A percentile compares a stretch with the other conserved stretches of the same genome.
These are phyloP conservation scores for Diorhabda sublineata DNA, from an alignment of 1,140 invertebrate species.

Conservation along the genomic window DNA sequence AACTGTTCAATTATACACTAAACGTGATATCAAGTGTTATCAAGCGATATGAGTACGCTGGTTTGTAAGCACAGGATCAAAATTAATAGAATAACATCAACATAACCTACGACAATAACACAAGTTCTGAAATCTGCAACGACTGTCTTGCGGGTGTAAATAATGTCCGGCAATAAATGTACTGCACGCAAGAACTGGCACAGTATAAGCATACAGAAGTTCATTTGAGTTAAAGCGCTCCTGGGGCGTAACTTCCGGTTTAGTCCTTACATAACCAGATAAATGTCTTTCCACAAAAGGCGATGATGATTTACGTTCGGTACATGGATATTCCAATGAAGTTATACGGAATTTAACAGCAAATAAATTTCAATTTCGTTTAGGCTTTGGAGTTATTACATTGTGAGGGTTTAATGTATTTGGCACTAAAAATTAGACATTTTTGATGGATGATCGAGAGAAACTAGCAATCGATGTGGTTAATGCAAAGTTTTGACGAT, in stretches of 20 bases:
- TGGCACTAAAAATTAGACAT: no score
- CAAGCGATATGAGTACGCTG: no score
- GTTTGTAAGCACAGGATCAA: no score
- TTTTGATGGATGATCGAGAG: no score
- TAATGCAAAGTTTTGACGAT: no score
- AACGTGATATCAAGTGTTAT: no score
- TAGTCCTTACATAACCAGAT: slow-evolving; percentile 27
- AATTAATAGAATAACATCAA: background rate
- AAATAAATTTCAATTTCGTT: background rate
- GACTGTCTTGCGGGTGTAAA: slow-evolving; percentile 4
- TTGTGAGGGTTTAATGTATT: no score
- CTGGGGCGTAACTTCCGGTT: slow-evolving; percentile 27
- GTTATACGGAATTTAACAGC: background rate
- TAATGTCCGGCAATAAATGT: slow-evolving; percentile 18
- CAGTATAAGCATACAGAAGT: slow-evolving; percentile 18
- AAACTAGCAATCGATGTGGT: no score
- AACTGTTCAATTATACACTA: no score
- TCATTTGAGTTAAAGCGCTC: slow-evolving; percentile 23
- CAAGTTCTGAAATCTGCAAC: background rate
- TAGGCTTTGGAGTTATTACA: no score
- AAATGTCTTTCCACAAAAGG: slow-evolving; percentile 32
- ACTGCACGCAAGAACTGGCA: slow-evolving; percentile 11
- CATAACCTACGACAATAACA: background rate
- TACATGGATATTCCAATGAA: slow-evolving; percentile 25
- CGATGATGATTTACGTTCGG: slow-evolving; percentile 29